Conservation (phyloP, 1,140 invertebrate species). For the Drosophila erecta region DNA sequence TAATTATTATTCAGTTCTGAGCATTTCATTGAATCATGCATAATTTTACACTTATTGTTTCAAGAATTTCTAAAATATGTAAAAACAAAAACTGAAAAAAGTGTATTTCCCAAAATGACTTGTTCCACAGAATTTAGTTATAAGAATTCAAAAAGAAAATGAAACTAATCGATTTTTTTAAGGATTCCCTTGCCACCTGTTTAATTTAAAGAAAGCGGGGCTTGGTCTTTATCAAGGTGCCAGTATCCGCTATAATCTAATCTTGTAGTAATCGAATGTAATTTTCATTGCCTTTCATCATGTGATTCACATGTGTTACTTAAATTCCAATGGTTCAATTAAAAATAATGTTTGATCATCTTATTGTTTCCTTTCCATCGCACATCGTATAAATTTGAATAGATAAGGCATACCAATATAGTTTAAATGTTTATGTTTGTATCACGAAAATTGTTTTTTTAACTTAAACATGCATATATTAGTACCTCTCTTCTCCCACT, state of each 20-base stretch:
- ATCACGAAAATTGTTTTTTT: background rate
- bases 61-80: too few relatives aligned
- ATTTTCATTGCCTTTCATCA: background rate
- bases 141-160: too few relatives aligned
- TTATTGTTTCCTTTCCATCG: background rate
- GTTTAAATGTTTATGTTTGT: background rate
- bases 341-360: background rate
- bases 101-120: too few relatives aligned
- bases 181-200: too few relatives aligned
- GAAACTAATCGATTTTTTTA: too few relatives aligned
- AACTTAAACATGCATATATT: conserved; percentile 3
- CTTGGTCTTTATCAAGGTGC: background rate
- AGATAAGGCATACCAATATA: background rate
- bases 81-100: too few relatives aligned
- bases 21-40: too few relatives aligned
- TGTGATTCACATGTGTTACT: background rate
- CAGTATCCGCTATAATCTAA: background rate
- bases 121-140: too few relatives aligned
- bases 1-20: too few relatives aligned
- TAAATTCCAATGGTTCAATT: background rate
- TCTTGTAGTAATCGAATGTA: too few relatives aligned
- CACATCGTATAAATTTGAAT: background rate
- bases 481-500: background rate
- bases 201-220: too few relatives aligned
- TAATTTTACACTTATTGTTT: too few relatives aligned